Base-by-base conservation (phyloP, 2,888 invertebrate species). In the Coenonympha arcania region DNA sequence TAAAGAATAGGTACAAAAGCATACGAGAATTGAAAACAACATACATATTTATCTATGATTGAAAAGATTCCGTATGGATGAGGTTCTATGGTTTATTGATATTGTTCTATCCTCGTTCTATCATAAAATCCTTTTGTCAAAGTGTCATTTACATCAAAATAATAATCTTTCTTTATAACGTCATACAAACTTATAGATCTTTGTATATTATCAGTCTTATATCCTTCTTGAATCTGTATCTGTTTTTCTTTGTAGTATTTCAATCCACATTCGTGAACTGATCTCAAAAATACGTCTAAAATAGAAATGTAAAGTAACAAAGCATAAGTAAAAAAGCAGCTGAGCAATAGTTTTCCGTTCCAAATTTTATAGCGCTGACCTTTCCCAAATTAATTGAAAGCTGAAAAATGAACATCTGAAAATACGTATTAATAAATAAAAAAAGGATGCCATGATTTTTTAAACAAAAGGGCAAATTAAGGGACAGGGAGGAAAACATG, bases 261-360 rank as follows among this genome's bases (percentile, higher is more conserved):
- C 11, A 26, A 31, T 31, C 11, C 42, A 43, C 19, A 19, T 0
- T 31, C 15, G 15, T 43, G 20, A 31, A 31, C 20, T 22, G 31
- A 43, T 15, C 31, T 20, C 5, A 43, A 8, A 13, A 31, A 43
- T 31, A 43, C 22, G 33, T 43, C 43, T 13, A 43, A 33, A 43
- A 19, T 43, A 20, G 43, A 43, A 6, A 8, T 33, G 19, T 43
- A 43, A 31, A 43, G 33, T 15, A 43, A n/a, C n/a, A n/a, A n/a
- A n/a, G n/a, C n/a, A n/a, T n/a, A n/a, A n/a, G n/a, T n/a, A n/a
- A 31, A 5, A 33, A 43, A 4, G 43, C 31, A 6, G 31, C 31
- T 43, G 33, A 15, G 13, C 13, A 15, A 15, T 43, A 31, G 22
- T 43, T 31, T 9, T 22, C 20, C 15, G 20, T n/a, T 5, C 31